These are phyloP conservation scores for Tachina fera DNA, from an alignment of 2,888 invertebrate genomes.

Conservation along the genomic window DNA sequence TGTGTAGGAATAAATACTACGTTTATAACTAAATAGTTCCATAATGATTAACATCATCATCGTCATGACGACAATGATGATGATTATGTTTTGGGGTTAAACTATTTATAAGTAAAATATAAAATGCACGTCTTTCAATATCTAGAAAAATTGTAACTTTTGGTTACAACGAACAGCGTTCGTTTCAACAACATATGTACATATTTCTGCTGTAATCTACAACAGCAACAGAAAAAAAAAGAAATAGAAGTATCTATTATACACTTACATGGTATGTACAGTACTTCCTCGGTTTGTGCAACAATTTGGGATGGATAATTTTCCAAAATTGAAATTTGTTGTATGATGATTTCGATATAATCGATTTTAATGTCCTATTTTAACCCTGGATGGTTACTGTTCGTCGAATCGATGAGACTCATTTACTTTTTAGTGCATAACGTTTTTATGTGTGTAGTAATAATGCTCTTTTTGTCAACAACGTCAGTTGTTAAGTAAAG, in stretches of 20 bases:
- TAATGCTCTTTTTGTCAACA: too few species aligned
- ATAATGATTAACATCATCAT: slow-evolving; percentile 33
- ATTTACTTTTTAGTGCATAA: too few species aligned
- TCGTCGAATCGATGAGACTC: too few species aligned
- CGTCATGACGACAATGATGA: slow-evolving; percentile 39
- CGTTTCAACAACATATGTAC: slow-evolving; percentile 36
- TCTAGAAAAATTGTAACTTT: slow-evolving; percentile 46
- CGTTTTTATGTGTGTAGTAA: too few species aligned
- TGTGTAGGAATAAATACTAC: slow-evolving; percentile 14
- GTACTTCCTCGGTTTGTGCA: too few species aligned
- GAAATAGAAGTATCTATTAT: neutral
- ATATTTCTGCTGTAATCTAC: slow-evolving; percentile 51
- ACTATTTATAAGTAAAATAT: slow-evolving; percentile 36
- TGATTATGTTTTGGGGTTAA: slow-evolving; percentile 52
- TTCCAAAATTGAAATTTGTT: too few species aligned
- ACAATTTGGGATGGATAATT: too few species aligned
- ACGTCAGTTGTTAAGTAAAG: too few species aligned
- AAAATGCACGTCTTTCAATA: slow-evolving; percentile 52
- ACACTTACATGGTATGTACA: too few species aligned
- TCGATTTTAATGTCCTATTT: too few species aligned
- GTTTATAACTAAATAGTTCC: slow-evolving; percentile 37
- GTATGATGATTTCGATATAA: too few species aligned
- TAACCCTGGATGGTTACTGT: too few species aligned
- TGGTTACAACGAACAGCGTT: neutral
- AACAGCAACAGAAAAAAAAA: slow-evolving; percentile 19